Percentiles rank a stretch among this genome's conserved stretches.
phyloP scores from a whole-genome alignment of 1,140 invertebrate genomes.

The Colletes latitarsis region DNA sequence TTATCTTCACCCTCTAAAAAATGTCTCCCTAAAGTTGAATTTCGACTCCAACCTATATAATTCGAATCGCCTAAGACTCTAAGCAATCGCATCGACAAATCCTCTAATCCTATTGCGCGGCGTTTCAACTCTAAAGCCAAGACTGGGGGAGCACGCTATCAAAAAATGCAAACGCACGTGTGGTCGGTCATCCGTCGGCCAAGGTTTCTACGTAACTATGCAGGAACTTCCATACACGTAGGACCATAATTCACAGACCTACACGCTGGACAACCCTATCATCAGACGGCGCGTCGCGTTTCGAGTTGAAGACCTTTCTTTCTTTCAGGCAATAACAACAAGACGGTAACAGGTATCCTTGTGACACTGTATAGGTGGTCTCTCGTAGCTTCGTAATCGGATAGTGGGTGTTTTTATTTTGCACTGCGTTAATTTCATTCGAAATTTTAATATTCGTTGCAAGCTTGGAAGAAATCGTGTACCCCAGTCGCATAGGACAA shows the following conservation, averaged over 20 bases:
- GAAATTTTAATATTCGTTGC: not conserved
- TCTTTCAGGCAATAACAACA: not conserved
- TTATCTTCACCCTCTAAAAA: no score
- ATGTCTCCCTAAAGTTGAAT: no score
- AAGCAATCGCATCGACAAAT: conserved; percentile 14
- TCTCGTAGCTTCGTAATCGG: no score
- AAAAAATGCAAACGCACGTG: conserved; percentile 26
- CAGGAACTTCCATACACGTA: conserved; percentile 36
- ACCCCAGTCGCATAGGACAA: no score
- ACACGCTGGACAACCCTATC: conserved; percentile 29
- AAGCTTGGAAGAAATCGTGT: no score
- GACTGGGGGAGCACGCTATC: not conserved
- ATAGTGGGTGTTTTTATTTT: not conserved
- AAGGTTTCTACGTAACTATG: conserved; percentile 23
- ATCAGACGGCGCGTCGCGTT: conserved; percentile 32
- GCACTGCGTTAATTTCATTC: not conserved
- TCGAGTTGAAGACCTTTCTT: conserved; percentile 33
- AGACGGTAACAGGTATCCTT: conserved; percentile 34
- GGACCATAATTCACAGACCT: conserved; percentile 40
- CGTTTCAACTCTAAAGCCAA: not conserved
- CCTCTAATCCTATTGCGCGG: conserved; percentile 27
- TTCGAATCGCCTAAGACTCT: not conserved
- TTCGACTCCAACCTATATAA: no score
- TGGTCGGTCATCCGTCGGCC: conserved; percentile 24
- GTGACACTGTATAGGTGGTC: not conserved